A percentile compares a stretch with the other conserved stretches of the same genome.
Conservation (phyloP, 2,888 invertebrate genomes). For the Plagodis dolabraria region DNA sequence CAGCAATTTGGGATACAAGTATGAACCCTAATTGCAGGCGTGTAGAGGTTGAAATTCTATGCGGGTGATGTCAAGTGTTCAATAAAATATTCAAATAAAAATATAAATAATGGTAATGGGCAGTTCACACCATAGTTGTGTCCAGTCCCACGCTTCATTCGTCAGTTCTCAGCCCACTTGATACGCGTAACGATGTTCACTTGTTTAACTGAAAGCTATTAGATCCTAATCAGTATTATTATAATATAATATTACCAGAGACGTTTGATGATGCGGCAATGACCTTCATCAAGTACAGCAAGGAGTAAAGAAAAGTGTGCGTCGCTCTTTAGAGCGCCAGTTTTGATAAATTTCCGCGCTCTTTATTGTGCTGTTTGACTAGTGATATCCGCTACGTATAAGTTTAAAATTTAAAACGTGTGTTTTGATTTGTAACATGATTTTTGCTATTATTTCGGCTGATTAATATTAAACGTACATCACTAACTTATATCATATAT, state of each 20-base stretch:
- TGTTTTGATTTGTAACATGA: too few species aligned
- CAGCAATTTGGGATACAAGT: slow-evolving; percentile 27
- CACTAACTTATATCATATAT: too few species aligned
- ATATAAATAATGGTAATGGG: slow-evolving; percentile 70
- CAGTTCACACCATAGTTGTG: slow-evolving; percentile 68
- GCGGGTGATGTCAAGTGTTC: slow-evolving; percentile 49
- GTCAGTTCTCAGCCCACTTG: slow-evolving; percentile 59
- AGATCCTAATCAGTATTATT: slow-evolving; percentile 16
- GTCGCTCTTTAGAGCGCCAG: too few species aligned
- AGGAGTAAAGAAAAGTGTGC: too few species aligned
- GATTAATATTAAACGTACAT: too few species aligned
- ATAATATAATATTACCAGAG: background rate
- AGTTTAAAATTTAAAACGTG: too few species aligned
- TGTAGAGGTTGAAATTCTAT: slow-evolving; percentile 34
- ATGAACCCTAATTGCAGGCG: slow-evolving; percentile 37
- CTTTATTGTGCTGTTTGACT: too few species aligned
- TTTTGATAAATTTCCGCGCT: too few species aligned
- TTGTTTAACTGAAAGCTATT: slow-evolving; percentile 25
- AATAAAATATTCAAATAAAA: slow-evolving; percentile 69
- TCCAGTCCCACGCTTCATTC: slow-evolving; percentile 63
- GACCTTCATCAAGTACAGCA: too few species aligned
- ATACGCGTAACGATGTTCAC: slow-evolving; percentile 33
- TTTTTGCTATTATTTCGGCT: too few species aligned
- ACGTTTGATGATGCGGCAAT: background rate
- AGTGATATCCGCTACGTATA: too few species aligned